phyloP scores from a whole-genome alignment of 2,797 vertebrate genomes.

The Pseudochromis fuscus region DNA sequence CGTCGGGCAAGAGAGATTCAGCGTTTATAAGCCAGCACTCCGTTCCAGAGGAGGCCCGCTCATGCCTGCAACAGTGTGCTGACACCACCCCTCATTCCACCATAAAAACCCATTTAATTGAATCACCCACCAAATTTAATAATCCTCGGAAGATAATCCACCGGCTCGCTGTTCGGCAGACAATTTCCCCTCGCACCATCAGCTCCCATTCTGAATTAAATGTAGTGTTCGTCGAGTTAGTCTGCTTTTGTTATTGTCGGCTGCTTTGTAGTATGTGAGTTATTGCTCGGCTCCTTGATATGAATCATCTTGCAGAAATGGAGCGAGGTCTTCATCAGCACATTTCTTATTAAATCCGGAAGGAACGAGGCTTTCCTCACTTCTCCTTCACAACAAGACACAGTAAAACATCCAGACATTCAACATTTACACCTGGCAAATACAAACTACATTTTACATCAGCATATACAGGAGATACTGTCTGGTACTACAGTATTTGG shows the following conservation, averaged over 20 bases:
- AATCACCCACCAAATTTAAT: constrained; percentile 72
- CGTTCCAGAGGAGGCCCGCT: constrained; percentile 45
- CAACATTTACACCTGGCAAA: background rate
- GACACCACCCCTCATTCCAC: constrained; percentile 33
- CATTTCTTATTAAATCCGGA: background rate
- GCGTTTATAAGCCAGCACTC: constrained; percentile 35
- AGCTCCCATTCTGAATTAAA: constrained; percentile 63
- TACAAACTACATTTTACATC: too few relatives aligned
- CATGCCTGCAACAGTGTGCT: constrained; percentile 37
- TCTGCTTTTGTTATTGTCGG: constrained; percentile 47
- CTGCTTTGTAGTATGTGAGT: constrained; percentile 11
- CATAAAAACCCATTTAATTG: constrained; percentile 59
- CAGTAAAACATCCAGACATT: background rate
- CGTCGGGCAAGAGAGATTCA: constrained; percentile 39
- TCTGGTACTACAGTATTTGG: too few relatives aligned
- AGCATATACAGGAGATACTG: too few relatives aligned
- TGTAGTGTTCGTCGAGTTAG: constrained; percentile 47
- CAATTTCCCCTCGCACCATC: constrained; percentile 52
- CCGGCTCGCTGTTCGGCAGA: constrained; percentile 39
- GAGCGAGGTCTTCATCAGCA: constrained; percentile 9
- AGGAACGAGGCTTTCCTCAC: background rate
- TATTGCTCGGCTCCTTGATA: constrained; percentile 36
- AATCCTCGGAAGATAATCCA: constrained; percentile 69
- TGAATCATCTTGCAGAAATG: constrained; percentile 20
- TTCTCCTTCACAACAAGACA: background rate